Evolutionary conservation across 1,140 invertebrate species (phyloP), one percentile per base, ranked within the genome.

Genomic region (Riptortus pedestris): DNA sequence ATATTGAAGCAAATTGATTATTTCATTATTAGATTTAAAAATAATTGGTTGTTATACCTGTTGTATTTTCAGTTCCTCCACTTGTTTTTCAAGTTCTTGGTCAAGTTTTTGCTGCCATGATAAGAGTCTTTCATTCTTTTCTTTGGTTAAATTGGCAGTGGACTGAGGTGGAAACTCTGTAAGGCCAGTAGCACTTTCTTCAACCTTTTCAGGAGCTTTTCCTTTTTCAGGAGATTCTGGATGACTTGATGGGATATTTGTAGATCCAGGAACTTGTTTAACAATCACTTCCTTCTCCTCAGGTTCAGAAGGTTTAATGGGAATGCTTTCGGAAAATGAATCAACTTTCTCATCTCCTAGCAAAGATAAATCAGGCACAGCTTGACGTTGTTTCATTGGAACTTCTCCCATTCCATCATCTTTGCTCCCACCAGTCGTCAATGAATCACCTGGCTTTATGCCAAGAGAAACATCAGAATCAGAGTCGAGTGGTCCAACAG

Each of bases 31-130:
- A n/a, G n/a, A n/a, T n/a, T n/a, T n/a, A n/a, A n/a, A n/a, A n/a
- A n/a, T n/a, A n/a, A n/a, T n/a, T n/a, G n/a, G n/a, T n/a, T n/a
- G n/a, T n/a, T n/a, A n/a, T n/a, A 63, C 28, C 18, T 63, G 51
- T 27, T 14, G 16, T 51, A 55, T 58, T 48, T 63, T 65, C 16
- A 68, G 57, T 14, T 62, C 47, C 16, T 33, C 33, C 31, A 63
- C 59, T 48, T 60, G 64, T 20, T 68, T 48, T 22, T 61, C n/a
- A 12, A 64, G 33, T 38, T 68, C 64, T 45, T 60, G 31, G 20
- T 61, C 45, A n/a, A 67, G 20, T 47, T 62, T 29, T 18, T 61
- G 22, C 31, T 47, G 47, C 22, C 59, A 57, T 28, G 38, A 14
- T 14, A 26, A 14, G 14, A 67, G 28, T 57, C 55, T 62, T 26